phyloP scores from a whole-genome alignment of 2,888 invertebrate genomes.

The Clitarchus hookeri region DNA sequence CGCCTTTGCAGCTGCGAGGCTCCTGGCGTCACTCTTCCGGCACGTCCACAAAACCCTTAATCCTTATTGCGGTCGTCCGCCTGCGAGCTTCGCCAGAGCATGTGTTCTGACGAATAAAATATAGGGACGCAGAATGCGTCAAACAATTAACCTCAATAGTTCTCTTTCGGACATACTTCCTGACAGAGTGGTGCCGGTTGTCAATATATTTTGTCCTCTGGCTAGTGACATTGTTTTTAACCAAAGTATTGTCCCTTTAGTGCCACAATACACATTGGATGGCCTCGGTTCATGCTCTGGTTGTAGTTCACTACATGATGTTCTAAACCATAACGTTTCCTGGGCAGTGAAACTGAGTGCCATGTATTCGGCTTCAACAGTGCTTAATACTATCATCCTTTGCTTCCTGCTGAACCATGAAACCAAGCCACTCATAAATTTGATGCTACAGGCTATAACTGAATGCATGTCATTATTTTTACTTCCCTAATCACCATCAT shows the following conservation, averaged over 20 bases:
- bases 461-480: background rate
- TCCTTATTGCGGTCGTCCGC: too few relatives aligned
- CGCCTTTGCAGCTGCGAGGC: too few relatives aligned
- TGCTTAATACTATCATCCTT: background rate
- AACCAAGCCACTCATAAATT: constrained; percentile 10
- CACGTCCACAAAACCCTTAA: too few relatives aligned
- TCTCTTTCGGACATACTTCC: background rate
- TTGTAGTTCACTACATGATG: background rate
- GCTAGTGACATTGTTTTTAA: background rate
- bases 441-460: background rate
- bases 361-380: constrained; percentile 16
- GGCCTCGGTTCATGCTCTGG: background rate
- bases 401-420: background rate
- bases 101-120: too few relatives aligned
- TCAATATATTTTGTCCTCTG: background rate
- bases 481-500: background rate
- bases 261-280: background rate
- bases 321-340: constrained; percentile 3
- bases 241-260: background rate
- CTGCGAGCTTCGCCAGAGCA: too few relatives aligned
- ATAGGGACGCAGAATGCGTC: too few relatives aligned
- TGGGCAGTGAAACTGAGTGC: background rate
- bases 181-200: background rate
- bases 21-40: too few relatives aligned
- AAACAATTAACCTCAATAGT: background rate